Evolutionary conservation across 1,140 invertebrate species (phyloP).

Genomic region (Scaptomyza graminum): DNA sequence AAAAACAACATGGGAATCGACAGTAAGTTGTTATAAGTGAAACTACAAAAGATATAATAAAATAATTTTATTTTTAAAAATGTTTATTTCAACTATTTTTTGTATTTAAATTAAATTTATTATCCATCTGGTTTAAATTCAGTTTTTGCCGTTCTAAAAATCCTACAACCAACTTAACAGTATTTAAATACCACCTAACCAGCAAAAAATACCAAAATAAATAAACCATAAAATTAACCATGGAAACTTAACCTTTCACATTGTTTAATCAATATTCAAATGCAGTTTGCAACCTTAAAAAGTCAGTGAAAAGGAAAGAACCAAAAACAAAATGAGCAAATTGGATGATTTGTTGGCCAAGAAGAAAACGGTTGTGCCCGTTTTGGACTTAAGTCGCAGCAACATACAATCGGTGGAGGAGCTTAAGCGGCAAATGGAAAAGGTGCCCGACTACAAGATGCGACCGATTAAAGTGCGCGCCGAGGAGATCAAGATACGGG

Average conservation of each 20-base stretch:
- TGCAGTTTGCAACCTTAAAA: not conserved
- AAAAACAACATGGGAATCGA: too few relatives aligned
- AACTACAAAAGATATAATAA: too few relatives aligned
- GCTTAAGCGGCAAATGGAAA: slow-evolving; percentile 91
- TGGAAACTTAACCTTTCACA: slow-evolving; percentile 8
- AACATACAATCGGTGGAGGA: slow-evolving; percentile 91
- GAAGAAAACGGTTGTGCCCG: slow-evolving; percentile 92
- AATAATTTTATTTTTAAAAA: too few relatives aligned
- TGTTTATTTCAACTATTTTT: too few relatives aligned
- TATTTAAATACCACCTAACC: not conserved
- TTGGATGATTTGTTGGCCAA: slow-evolving; percentile 92
- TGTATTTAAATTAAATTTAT: too few relatives aligned
- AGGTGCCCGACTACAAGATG: slow-evolving; percentile 95
- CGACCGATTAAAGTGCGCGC: slow-evolving; percentile 91
- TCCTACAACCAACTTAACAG: not conserved
- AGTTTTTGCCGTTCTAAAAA: not conserved
- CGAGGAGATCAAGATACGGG: slow-evolving; percentile 88
- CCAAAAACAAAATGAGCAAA: slow-evolving; percentile 85
- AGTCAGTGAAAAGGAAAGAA: not conserved
- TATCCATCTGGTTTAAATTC: too few relatives aligned
- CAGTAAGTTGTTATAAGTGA: too few relatives aligned
- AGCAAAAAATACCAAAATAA: not conserved
- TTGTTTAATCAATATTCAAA: slow-evolving; percentile 53
- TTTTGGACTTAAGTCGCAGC: slow-evolving; percentile 93
- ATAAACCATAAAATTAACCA: not conserved